A percentile compares a stretch with the other conserved stretches of the same genome.
phyloP scores from a whole-genome alignment of 2,888 invertebrate species.

The Unio pictorum region DNA sequence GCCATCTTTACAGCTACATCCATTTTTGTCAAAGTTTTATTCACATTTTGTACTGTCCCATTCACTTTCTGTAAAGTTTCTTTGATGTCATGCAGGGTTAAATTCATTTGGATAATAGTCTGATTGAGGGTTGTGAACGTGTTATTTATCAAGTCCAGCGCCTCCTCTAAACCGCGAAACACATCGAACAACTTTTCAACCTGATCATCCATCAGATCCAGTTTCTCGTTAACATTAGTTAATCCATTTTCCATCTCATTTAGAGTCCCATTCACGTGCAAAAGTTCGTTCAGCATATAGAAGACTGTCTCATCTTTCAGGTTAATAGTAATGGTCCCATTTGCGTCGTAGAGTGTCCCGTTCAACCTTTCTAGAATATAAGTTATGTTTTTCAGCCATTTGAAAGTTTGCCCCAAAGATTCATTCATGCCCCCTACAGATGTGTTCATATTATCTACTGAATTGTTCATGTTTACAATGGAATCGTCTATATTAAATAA shows the following conservation, averaged over 20 bases:
- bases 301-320: slow-evolving; percentile 20
- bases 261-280: slow-evolving; percentile 28
- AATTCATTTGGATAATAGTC: slow-evolving; percentile 13
- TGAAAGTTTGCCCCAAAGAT: slow-evolving; percentile 17
- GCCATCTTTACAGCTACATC: no score
- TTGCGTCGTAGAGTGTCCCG: slow-evolving; percentile 9
- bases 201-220: slow-evolving; percentile 16
- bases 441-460: slow-evolving; percentile 8
- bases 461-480: slow-evolving; percentile 8
- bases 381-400: slow-evolving; percentile 23
- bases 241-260: slow-evolving; percentile 19
- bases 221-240: slow-evolving; percentile 24
- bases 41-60: background rate
- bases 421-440: slow-evolving; percentile 21
- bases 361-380: slow-evolving; percentile 19
- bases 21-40: no score
- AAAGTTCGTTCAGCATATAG: slow-evolving; percentile 20
- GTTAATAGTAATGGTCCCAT: slow-evolving; percentile 12
- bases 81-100: slow-evolving; percentile 17
- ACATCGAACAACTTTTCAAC: slow-evolving; percentile 7
- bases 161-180: background rate
- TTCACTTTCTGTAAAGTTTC: slow-evolving; percentile 7
- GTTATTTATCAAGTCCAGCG: slow-evolving; percentile 17
- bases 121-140: slow-evolving; percentile 17
- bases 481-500: slow-evolving; percentile 15